phyloP scores from a whole-genome alignment of 2,113 vertebrate genomes.

The Dicentrarchus labrax region DNA sequence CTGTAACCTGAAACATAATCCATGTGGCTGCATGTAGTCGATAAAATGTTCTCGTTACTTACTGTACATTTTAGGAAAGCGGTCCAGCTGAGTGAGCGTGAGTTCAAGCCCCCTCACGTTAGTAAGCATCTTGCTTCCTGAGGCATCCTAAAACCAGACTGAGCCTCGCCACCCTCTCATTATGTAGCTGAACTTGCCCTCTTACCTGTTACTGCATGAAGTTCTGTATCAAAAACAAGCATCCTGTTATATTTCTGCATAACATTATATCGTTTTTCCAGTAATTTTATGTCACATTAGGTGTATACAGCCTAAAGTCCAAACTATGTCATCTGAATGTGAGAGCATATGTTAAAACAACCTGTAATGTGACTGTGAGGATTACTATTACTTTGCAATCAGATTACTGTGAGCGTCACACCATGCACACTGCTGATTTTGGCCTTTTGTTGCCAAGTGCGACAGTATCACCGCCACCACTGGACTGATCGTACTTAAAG shows the following conservation, averaged over 20 bases:
- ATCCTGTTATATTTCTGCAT: not conserved
- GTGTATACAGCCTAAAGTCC: not conserved
- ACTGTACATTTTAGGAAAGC: not conserved
- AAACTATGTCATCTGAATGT: not conserved
- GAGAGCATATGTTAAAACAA: not conserved
- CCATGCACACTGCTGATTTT: not conserved
- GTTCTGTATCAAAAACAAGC: not conserved
- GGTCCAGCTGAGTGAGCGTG: not conserved
- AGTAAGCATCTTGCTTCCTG: not conserved
- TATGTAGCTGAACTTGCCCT: not conserved
- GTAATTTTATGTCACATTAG: not conserved
- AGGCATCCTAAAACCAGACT: not conserved
- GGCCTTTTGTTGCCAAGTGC: not conserved
- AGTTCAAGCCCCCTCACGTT: not conserved
- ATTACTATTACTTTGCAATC: not conserved
- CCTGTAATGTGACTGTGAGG: not conserved
- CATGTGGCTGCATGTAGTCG: not conserved
- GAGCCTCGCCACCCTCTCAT: not conserved
- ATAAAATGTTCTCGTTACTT: slow-evolving; percentile 1
- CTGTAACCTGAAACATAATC: not conserved
- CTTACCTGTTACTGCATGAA: not conserved
- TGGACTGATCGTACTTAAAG: not conserved
- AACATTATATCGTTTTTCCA: not conserved
- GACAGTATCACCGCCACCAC: not conserved
- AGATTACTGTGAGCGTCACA: not conserved